A percentile compares a stretch with the other conserved stretches of the same genome.
Evolutionary conservation across 2,113 vertebrate genomes (phyloP).

Genomic region (Regulus satrapa): DNA sequence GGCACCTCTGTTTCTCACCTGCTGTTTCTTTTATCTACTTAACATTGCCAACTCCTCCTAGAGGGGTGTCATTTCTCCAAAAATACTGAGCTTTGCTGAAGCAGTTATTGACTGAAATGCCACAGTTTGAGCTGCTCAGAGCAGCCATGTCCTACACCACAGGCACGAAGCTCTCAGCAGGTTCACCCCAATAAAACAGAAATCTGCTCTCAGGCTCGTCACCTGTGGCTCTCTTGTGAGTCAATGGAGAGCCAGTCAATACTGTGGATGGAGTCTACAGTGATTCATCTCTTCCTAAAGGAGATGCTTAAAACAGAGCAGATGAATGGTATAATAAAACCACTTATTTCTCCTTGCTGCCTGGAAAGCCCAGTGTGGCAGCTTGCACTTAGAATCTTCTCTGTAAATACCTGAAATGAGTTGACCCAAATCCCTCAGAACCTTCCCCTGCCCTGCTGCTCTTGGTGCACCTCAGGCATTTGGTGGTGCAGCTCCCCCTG

Average conservation of each 20-base stretch:
- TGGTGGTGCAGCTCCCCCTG: neutral
- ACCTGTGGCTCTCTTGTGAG: neutral
- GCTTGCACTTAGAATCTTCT: neutral
- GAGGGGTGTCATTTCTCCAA: neutral
- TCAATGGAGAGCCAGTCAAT: conserved; percentile 16
- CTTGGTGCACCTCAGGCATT: neutral
- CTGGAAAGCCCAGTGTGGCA: neutral
- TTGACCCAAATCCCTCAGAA: neutral
- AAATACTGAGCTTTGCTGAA: neutral
- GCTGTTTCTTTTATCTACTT: neutral
- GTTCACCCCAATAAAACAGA: neutral
- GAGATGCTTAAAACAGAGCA: neutral
- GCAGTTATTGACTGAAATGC: conserved; percentile 16
- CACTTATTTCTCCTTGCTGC: neutral
- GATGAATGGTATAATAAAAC: conserved; percentile 1
- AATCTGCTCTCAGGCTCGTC: neutral
- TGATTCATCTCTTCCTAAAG: conserved; percentile 21
- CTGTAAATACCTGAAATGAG: neutral
- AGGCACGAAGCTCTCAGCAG: neutral
- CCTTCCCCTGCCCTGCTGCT: neutral
- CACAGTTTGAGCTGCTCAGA: conserved; percentile 5
- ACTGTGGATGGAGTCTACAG: neutral
- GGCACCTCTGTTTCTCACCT: neutral
- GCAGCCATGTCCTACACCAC: neutral
- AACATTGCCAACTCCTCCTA: neutral